Evolutionary conservation across 2,797 vertebrate genomes (phyloP), one percentile per base, ranked within the genome.

Genomic region (Leptodactylus fallax): DNA sequence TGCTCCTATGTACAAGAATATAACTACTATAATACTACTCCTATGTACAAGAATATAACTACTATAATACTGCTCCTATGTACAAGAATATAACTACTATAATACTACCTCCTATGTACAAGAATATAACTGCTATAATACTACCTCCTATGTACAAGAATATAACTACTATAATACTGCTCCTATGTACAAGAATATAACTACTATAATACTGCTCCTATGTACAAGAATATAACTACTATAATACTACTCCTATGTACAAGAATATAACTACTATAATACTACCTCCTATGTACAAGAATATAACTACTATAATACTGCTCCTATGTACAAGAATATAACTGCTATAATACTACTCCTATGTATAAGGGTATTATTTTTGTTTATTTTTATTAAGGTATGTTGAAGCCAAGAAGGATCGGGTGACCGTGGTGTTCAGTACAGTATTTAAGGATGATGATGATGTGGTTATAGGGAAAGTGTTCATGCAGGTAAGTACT

Each of bases 361-460:
- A 23, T 63, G 21, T 63, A n/a, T 6, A 63, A 63, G 61, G n/a
- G 10, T n/a, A 63, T 63, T 10, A 63, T 21, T 63, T n/a, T 21
- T 63, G n/a, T 63, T 3, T 4, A 0, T 47, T 0, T n/a, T 7
- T 23, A 45, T n/a, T 58, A 92, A 99, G 98, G 98, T 99, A 99
- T 17, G 92, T 99, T 72, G 98, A 99, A 91, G 96, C 98, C 5
- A 99, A 99, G 94, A 99, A 99, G 93, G 98, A 99, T 94, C 93
- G 98, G 71, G 98, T 99, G 91, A 99, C 98, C 0, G 98, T 99
- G 89, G 98, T 99, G 89, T 99, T 99, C 96, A 99, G 98, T 96
- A 99, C 98, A 0, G 98, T 99, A 91, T 99, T 99, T 94, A 99
- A 99, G 93, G 98, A 99, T 23, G 98, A 99, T 0, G 98, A 99